Percentiles rank a stretch among this genome's conserved stretches.
These are phyloP conservation scores for Drosophila equinoxialis DNA, from an alignment of 1,140 invertebrate species.

Conservation along the genomic window DNA sequence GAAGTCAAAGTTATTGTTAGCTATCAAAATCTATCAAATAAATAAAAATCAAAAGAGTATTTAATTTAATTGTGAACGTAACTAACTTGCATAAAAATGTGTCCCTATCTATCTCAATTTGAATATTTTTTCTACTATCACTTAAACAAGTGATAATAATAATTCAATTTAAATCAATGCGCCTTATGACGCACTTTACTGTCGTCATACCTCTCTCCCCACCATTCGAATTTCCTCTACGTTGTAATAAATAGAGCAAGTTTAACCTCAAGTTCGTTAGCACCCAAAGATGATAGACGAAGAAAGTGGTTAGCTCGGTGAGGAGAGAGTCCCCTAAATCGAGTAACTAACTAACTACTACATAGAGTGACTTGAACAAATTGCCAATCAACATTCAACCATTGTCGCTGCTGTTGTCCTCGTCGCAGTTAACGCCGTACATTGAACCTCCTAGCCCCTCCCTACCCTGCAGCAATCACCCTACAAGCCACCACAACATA, in stretches of 20 bases:
- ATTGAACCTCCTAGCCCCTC: slow-evolving; percentile 35
- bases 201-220: slow-evolving; percentile 11
- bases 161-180: slow-evolving; percentile 12
- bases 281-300: slow-evolving; percentile 28
- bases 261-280: slow-evolving; percentile 49
- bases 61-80: no score
- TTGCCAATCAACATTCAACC: slow-evolving; percentile 60
- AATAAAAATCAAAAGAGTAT: no score
- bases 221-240: neutral
- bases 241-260: slow-evolving; percentile 16
- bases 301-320: neutral
- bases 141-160: no score
- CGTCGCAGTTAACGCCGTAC: slow-evolving; percentile 44
- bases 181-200: slow-evolving; percentile 19
- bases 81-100: no score
- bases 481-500: neutral
- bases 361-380: slow-evolving; percentile 58
- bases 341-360: slow-evolving; percentile 25
- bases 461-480: neutral
- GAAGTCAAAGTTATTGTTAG: no score
- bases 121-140: neutral
- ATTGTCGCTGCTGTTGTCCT: slow-evolving; percentile 49
- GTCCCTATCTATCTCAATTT: no score
- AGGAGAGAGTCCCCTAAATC: neutral
- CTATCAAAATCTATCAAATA: no score